Evolutionary conservation across 2,113 vertebrate species (phyloP).

Genomic region (Trematomus loennbergii): DNA sequence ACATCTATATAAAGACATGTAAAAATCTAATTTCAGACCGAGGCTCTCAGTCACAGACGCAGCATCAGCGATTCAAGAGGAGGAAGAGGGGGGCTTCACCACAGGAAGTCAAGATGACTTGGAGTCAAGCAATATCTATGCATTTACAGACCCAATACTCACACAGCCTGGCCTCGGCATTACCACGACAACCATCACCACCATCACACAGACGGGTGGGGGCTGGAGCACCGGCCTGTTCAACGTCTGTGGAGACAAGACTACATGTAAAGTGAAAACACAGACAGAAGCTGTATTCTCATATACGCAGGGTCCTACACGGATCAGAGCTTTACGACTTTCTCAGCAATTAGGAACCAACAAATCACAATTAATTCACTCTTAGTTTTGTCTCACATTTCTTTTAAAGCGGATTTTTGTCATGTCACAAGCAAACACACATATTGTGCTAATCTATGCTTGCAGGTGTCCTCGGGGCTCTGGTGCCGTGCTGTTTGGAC

Average conservation of each 20-base stretch:
- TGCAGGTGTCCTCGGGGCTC: conserved; percentile 84
- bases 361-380: too few species aligned
- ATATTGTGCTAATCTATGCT: not conserved
- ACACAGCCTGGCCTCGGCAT: conserved; percentile 82
- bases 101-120: conserved; percentile 38
- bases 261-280: conserved; percentile 75
- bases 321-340: not conserved
- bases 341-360: too few species aligned
- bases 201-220: conserved; percentile 83
- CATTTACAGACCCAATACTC: conserved; percentile 57
- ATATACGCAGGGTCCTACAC: not conserved
- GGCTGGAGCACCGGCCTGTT: conserved; percentile 86
- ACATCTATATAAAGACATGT: not conserved
- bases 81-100: conserved; percentile 16
- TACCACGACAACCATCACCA: conserved; percentile 81
- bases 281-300: not conserved
- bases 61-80: conserved; percentile 1
- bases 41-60: not conserved
- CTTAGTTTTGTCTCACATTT: too few species aligned
- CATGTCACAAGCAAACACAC: not conserved
- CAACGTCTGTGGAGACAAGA: conserved; percentile 80
- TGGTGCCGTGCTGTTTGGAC: conserved; percentile 85
- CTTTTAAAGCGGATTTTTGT: not conserved
- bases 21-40: conserved; percentile 53
- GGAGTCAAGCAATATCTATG: conserved; percentile 19